Evolutionary conservation across 2,113 vertebrate genomes (phyloP).

Genomic region (Hystrix cristata): DNA sequence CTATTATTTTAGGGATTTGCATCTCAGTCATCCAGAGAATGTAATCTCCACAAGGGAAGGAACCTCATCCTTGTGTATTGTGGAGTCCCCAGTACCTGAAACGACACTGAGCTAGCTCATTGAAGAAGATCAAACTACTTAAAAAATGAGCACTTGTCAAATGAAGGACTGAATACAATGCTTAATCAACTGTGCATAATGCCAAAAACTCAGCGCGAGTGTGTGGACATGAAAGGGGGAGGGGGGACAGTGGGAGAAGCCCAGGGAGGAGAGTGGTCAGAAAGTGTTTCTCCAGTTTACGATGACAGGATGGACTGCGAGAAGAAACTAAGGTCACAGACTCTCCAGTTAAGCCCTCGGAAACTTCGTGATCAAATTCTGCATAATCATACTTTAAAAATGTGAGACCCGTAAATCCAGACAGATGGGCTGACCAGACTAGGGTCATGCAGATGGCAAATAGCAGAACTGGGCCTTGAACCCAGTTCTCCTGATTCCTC

Average conservation of each 20-base stretch:
- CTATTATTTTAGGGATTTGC: not conserved
- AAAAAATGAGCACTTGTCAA: not conserved
- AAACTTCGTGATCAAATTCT: not conserved
- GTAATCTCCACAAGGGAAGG: not conserved
- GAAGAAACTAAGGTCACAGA: not conserved
- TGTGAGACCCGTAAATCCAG: not conserved
- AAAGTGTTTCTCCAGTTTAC: not conserved
- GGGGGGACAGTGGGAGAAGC: no score
- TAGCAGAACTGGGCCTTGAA: not conserved
- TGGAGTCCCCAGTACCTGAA: not conserved
- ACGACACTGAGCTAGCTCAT: not conserved
- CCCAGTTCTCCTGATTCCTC: not conserved
- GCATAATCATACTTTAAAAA: not conserved
- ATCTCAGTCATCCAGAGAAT: not conserved
- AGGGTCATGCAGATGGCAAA: not conserved
- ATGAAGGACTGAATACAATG: not conserved
- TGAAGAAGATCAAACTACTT: not conserved
- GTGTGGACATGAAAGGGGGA: not conserved
- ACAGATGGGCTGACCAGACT: not conserved
- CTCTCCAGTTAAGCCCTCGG: not conserved
- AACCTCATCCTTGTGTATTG: not conserved
- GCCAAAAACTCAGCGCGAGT: not conserved
- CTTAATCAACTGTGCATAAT: not conserved
- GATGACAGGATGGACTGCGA: not conserved
- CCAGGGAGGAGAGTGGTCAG: not conserved